phyloP scores from a whole-genome alignment of 2,888 invertebrate genomes.

The Rotaria socialis region DNA sequence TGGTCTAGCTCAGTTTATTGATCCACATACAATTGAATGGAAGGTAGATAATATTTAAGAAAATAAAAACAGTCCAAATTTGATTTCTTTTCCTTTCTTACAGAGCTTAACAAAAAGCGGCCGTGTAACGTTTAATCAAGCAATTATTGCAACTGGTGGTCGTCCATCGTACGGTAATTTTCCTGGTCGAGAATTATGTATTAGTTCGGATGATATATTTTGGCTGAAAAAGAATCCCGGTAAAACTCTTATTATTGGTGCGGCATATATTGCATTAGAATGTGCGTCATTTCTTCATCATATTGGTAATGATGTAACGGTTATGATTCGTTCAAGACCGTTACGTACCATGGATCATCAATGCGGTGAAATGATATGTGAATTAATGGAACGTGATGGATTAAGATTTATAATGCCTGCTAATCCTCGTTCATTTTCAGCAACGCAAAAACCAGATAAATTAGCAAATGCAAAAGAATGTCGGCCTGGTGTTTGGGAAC shows the following conservation, averaged over 20 bases:
- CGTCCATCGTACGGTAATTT: background rate
- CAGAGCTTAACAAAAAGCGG: background rate
- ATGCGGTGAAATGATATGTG: constrained; percentile 1
- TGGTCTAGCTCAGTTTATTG: constrained; percentile 61
- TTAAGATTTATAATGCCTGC: background rate
- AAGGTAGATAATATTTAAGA: constrained; percentile 51
- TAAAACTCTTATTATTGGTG: constrained; percentile 53
- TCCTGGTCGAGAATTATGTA: constrained; percentile 62
- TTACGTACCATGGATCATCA: constrained; percentile 23
- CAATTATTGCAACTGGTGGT: constrained; percentile 60
- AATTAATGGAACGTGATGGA: constrained; percentile 10
- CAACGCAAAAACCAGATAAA: background rate
- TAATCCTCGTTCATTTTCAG: constrained; percentile 5
- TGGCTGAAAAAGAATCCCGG: constrained; percentile 62
- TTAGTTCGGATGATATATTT: constrained; percentile 64
- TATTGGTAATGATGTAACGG: constrained; percentile 60
- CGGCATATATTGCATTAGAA: constrained; percentile 64
- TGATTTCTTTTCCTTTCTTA: background rate
- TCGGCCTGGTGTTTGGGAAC: background rate
- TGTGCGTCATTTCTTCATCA: constrained; percentile 63
- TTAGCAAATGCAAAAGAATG: background rate
- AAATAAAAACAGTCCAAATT: no score
- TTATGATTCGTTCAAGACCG: background rate
- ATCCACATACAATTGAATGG: constrained; percentile 58
- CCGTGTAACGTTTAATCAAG: background rate